Percentiles rank a stretch among this genome's conserved stretches.
Evolutionary conservation across 2,797 vertebrate genomes (phyloP).

Genomic region (Arrhamphus sclerolepis): DNA sequence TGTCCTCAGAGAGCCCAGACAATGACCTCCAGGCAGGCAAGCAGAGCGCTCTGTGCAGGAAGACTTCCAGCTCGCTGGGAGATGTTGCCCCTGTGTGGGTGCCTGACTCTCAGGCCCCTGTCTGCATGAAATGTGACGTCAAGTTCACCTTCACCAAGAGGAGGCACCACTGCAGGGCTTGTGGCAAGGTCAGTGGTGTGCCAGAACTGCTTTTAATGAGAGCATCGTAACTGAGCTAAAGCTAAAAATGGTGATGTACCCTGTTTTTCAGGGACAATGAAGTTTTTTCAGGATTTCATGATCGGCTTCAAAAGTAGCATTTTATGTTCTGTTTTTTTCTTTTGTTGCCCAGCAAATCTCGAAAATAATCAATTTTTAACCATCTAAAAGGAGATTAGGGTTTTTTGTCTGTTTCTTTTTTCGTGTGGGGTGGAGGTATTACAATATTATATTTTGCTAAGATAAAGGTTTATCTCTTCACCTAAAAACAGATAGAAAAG

Average conservation of each 20-base stretch:
- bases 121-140: constrained; percentile 97
- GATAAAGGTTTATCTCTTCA: no score
- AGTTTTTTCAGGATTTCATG: not conserved
- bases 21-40: constrained; percentile 95
- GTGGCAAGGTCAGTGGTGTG: constrained; percentile 90
- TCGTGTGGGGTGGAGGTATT: no score
- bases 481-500: no score
- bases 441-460: no score
- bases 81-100: constrained; percentile 98
- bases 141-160: constrained; percentile 99
- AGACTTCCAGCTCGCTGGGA: constrained; percentile 86
- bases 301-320: no score
- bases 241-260: not conserved
- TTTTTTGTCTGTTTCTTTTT: no score
- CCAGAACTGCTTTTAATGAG: constrained; percentile 1
- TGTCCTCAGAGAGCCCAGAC: constrained; percentile 88
- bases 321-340: not conserved
- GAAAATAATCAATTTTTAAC: no score
- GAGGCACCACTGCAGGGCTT: constrained; percentile 98
- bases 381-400: not conserved
- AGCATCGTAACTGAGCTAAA: not conserved
- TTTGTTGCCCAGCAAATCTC: not conserved
- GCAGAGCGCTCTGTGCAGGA: constrained; percentile 84
- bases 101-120: constrained; percentile 95
- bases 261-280: not conserved